phyloP scores from a whole-genome alignment of 2,797 vertebrate genomes.

The Sylvilagus floridanus region DNA sequence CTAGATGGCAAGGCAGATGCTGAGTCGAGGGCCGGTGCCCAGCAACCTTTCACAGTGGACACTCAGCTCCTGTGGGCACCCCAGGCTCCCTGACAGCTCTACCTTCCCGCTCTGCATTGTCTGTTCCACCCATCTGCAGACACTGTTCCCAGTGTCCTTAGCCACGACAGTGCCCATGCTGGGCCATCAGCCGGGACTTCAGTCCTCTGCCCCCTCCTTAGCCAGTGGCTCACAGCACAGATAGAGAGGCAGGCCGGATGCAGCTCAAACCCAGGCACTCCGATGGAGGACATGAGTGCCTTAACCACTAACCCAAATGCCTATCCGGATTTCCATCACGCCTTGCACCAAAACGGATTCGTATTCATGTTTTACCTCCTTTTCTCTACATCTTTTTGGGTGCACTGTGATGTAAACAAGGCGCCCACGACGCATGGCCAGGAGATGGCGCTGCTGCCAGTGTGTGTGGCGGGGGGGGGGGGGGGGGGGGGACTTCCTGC shows the following conservation, averaged over 20 bases:
- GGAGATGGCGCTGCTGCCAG: no score
- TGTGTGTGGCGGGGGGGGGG: no score
- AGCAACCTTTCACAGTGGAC: not conserved
- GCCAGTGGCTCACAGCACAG: not conserved
- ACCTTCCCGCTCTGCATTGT: not conserved
- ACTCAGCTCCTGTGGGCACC: not conserved
- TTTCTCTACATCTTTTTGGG: no score
- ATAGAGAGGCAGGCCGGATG: not conserved
- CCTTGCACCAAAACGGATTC: no score
- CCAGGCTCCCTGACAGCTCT: not conserved
- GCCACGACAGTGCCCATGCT: not conserved
- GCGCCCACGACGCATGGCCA: no score
- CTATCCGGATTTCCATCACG: no score
- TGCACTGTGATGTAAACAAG: no score
- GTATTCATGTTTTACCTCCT: no score
- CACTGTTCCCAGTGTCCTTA: not conserved
- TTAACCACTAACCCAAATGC: no score
- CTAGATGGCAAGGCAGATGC: no score
- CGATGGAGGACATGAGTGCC: no score
- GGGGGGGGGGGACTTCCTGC: not conserved
- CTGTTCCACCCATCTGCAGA: not conserved
- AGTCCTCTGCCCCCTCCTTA: not conserved
- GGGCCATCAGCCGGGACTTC: not conserved
- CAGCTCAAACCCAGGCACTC: no score
- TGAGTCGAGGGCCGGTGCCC: not conserved